Evolutionary conservation across 2,113 vertebrate genomes (phyloP).

Genomic region (Tenrec ecaudatus): DNA sequence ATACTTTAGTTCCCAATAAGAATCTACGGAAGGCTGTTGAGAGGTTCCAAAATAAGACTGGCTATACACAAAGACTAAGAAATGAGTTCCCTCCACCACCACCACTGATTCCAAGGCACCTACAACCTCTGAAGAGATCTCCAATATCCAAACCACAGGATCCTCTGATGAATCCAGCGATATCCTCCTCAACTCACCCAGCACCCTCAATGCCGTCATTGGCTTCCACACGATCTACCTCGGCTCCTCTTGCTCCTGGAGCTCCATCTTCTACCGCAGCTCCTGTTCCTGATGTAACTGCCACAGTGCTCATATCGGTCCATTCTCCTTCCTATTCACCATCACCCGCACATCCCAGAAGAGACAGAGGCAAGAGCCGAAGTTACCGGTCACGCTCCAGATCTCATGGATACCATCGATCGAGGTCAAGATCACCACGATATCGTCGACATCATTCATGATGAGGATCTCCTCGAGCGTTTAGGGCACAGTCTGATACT

Average conservation of each 20-base stretch:
- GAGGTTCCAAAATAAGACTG: constrained; percentile 96
- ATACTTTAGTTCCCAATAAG: constrained; percentile 96
- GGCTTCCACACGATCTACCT: constrained; percentile 77
- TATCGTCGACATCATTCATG: too few relatives aligned
- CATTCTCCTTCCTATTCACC: constrained; percentile 60
- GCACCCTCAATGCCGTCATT: constrained; percentile 83
- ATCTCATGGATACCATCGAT: too few relatives aligned
- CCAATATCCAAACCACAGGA: constrained; percentile 91
- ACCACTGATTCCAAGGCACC: constrained; percentile 84
- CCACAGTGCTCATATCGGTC: constrained; percentile 86
- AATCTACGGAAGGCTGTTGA: constrained; percentile 98
- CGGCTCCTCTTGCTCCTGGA: constrained; percentile 76
- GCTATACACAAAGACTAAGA: constrained; percentile 89
- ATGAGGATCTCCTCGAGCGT: too few relatives aligned
- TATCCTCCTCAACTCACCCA: constrained; percentile 82
- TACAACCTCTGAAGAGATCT: constrained; percentile 85
- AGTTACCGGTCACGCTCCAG: too few relatives aligned
- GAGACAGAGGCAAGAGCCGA: too few relatives aligned
- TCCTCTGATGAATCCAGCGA: constrained; percentile 88
- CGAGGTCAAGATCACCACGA: too few relatives aligned
- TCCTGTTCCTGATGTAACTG: constrained; percentile 84
- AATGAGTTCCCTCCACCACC: constrained; percentile 86
- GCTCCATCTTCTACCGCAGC: constrained; percentile 77
- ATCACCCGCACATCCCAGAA: too few relatives aligned
- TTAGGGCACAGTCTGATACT: too few relatives aligned